A percentile compares a stretch with the other conserved stretches of the same genome.
Conservation (phyloP, 2,113 vertebrate species). For the Tenrec ecaudatus region DNA sequence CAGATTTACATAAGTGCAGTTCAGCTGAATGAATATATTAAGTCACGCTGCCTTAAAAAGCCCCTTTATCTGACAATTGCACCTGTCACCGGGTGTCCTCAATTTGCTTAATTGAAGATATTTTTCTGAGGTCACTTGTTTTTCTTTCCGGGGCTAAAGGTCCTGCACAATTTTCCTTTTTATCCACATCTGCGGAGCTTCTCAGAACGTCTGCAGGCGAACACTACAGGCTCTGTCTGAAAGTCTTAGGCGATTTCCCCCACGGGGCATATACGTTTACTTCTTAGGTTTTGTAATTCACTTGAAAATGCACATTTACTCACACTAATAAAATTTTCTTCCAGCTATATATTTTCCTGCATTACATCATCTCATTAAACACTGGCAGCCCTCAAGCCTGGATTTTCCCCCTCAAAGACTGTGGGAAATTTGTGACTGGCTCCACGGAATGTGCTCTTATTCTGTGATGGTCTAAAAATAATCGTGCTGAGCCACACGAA, state of each 20-base stretch:
- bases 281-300: constrained; percentile 71
- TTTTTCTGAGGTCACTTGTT: constrained; percentile 77
- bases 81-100: constrained; percentile 82
- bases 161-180: constrained; percentile 68
- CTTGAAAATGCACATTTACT: constrained; percentile 79
- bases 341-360: constrained; percentile 79
- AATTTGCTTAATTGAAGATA: constrained; percentile 76
- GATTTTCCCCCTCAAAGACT: constrained; percentile 81
- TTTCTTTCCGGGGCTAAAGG: constrained; percentile 64
- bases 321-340: constrained; percentile 84
- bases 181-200: constrained; percentile 63
- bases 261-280: constrained; percentile 68
- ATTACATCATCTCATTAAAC: constrained; percentile 84
- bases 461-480: constrained; percentile 85
- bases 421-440: constrained; percentile 79
- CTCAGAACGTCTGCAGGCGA: constrained; percentile 66
- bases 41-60: constrained; percentile 58
- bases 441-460: constrained; percentile 81
- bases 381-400: constrained; percentile 79
- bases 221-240: constrained; percentile 73
- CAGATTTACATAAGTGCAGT: constrained; percentile 64
- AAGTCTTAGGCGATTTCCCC: constrained; percentile 63
- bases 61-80: constrained; percentile 72
- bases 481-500: constrained; percentile 68
- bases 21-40: constrained; percentile 72